Conservation (phyloP, 23 tunicate species). For the Clavelina lepadiformis region DNA sequence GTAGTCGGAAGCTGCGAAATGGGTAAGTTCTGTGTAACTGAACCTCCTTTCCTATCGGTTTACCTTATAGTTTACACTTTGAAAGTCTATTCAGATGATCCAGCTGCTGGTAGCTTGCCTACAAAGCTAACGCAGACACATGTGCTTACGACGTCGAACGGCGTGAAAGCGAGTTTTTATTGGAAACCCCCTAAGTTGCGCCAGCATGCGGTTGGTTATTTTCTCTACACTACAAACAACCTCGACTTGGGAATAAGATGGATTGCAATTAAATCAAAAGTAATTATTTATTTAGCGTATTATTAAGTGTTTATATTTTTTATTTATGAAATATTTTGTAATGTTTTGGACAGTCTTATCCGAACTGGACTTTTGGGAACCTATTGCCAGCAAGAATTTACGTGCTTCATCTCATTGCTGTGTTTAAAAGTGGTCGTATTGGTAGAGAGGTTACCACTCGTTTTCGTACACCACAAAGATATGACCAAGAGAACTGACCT, state of each 20-base stretch:
- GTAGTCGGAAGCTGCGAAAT: not conserved
- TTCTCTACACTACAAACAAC: conserved; percentile 7
- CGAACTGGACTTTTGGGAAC: not conserved
- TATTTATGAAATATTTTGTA: not conserved
- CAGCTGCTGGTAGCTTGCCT: too few relatives aligned
- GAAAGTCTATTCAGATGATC: too few relatives aligned
- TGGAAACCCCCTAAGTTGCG: conserved; percentile 7
- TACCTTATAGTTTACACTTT: not conserved
- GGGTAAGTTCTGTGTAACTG: not conserved
- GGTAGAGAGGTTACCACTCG: not conserved
- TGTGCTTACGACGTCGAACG: not conserved
- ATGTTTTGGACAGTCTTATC: not conserved
- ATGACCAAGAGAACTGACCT: too few relatives aligned
- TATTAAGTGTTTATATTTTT: not conserved
- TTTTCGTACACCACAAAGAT: not conserved
- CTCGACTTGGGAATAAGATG: not conserved
- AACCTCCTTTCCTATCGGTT: not conserved
- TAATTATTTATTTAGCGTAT: not conserved
- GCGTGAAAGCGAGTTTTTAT: not conserved
- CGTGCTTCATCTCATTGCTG: not conserved
- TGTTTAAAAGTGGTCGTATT: not conserved
- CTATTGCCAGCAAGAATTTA: not conserved
- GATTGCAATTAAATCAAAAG: conserved; percentile 1
- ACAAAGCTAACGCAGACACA: not conserved
- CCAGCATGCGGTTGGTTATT: conserved; percentile 3